A percentile compares a stretch with the other conserved stretches of the same genome.
These are phyloP conservation scores for Heliconius erato DNA, from an alignment of 2,888 invertebrate species.

Conservation along the genomic window DNA sequence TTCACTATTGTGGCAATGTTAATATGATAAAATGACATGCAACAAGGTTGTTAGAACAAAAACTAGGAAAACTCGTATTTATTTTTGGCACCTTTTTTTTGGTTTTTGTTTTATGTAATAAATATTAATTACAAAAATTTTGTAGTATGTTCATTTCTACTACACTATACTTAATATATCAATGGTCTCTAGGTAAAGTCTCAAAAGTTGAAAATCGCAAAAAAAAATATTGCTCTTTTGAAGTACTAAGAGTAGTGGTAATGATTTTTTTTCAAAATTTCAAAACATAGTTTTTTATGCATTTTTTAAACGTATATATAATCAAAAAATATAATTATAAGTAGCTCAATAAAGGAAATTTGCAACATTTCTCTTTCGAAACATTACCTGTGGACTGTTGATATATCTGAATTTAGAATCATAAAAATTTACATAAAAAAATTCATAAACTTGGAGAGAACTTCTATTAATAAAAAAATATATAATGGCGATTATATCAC, in stretches of 20 bases:
- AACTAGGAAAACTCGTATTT: background rate
- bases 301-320: too few relatives aligned
- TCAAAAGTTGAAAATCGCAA: too few relatives aligned
- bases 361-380: too few relatives aligned
- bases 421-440: background rate
- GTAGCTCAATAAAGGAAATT: too few relatives aligned
- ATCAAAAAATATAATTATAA: too few relatives aligned
- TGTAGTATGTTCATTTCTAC: background rate
- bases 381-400: too few relatives aligned
- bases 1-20: background rate
- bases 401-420: background rate
- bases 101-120: background rate
- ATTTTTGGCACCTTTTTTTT: background rate
- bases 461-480: background rate
- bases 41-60: slow-evolving; percentile 17
- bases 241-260: too few relatives aligned
- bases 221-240: too few relatives aligned
- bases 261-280: too few relatives aligned
- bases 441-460: background rate
- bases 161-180: background rate
- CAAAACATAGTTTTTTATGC: too few relatives aligned
- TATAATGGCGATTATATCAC: background rate
- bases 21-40: background rate
- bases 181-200: too few relatives aligned
- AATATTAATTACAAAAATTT: background rate